Evolutionary conservation across 2,888 invertebrate genomes (phyloP).

Genomic region (Strigamia maritima): DNA sequence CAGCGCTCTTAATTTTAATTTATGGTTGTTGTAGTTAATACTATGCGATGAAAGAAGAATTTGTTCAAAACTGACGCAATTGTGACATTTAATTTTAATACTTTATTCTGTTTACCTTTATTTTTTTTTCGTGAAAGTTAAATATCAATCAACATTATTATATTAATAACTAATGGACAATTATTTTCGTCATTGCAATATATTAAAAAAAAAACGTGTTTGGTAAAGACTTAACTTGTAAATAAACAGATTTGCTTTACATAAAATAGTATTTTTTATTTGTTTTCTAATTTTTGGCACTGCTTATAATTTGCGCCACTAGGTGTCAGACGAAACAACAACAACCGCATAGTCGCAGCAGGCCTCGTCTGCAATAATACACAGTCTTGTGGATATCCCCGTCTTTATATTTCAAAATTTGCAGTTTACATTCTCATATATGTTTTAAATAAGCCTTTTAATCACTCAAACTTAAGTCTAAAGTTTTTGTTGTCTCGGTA

Average conservation of each 20-base stretch:
- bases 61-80: background rate
- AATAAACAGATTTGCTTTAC: background rate
- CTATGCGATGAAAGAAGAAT: background rate
- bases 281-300: background rate
- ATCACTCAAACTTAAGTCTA: background rate
- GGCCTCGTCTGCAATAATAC: background rate
- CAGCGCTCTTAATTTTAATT: background rate
- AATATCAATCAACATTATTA: background rate
- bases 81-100: background rate
- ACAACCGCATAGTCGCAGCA: background rate
- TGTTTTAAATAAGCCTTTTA: background rate
- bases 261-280: background rate
- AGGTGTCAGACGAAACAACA: background rate
- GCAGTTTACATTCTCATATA: background rate
- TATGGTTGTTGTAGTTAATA: background rate
- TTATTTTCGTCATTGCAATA: background rate
- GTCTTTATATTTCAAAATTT: background rate
- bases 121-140: background rate
- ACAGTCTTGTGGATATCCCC: background rate
- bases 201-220: background rate
- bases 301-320: background rate
- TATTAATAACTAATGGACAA: background rate
- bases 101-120: background rate
- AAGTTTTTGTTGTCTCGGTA: background rate
- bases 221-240: background rate